phyloP scores from a whole-genome alignment of 2,888 invertebrate genomes.

The Cerastis leucographa region DNA sequence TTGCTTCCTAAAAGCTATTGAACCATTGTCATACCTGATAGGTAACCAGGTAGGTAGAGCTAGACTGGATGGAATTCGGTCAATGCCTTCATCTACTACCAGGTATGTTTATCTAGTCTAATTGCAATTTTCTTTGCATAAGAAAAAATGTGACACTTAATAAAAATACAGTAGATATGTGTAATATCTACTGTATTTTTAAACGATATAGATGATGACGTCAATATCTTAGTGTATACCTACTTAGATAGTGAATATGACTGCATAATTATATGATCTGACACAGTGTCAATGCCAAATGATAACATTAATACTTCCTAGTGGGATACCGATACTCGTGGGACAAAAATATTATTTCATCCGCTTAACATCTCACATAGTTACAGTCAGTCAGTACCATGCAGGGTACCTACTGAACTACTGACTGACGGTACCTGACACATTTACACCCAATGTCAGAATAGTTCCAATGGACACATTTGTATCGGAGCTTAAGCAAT shows the following conservation, averaged over 20 bases:
- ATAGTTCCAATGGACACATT: neutral
- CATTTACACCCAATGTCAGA: neutral
- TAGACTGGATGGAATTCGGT: neutral
- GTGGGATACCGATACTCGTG: neutral
- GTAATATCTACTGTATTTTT: neutral
- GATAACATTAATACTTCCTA: neutral
- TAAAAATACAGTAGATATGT: no score
- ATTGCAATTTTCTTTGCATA: neutral
- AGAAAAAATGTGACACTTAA: neutral
- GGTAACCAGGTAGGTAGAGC: neutral
- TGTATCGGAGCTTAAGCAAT: neutral
- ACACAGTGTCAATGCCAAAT: conserved; percentile 32
- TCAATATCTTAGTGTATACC: neutral
- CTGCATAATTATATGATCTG: neutral
- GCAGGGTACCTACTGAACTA: no score
- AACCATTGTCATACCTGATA: conserved; percentile 7
- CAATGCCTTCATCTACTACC: neutral
- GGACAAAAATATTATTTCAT: neutral
- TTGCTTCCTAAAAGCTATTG: conserved; percentile 1
- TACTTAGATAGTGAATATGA: conserved; percentile 14
- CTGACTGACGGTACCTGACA: no score
- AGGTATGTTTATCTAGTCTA: neutral
- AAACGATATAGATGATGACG: neutral
- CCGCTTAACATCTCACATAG: neutral
- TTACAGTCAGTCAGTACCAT: no score